Conservation (phyloP, 2,797 vertebrate species). For the Gila robusta region DNA sequence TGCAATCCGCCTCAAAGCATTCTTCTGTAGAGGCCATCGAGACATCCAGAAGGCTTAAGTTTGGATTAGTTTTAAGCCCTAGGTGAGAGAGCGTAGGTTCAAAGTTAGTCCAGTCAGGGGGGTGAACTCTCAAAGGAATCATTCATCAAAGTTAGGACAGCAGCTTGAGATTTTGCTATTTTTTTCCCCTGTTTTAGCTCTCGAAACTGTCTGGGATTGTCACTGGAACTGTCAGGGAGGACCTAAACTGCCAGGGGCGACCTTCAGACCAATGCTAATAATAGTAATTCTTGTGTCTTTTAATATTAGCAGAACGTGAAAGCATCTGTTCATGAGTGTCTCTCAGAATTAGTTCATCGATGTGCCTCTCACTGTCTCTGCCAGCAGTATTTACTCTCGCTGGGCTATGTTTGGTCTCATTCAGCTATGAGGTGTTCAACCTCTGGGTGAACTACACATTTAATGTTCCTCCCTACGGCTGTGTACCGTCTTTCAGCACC, state of each 20-base stretch:
- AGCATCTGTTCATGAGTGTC: conserved; percentile 1
- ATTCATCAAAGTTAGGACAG: conserved; percentile 25
- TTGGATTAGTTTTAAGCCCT: conserved; percentile 47
- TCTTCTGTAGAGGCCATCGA: conserved; percentile 36
- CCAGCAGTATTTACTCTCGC: conserved; percentile 12
- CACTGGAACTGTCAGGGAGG: not conserved
- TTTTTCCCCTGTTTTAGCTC: not conserved
- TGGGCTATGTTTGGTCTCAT: conserved; percentile 34
- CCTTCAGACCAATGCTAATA: conserved; percentile 24
- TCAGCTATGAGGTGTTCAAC: conserved; percentile 27
- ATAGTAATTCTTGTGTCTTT: conserved; percentile 30
- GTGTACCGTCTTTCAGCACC: conserved; percentile 45
- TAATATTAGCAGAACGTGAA: not conserved
- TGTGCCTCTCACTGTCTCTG: conserved; percentile 6
- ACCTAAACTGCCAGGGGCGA: conserved; percentile 2
- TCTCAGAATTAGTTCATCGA: conserved; percentile 7
- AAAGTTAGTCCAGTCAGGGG: conserved; percentile 16
- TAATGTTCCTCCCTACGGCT: conserved; percentile 1
- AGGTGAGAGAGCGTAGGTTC: conserved; percentile 47
- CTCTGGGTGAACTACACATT: conserved; percentile 30
- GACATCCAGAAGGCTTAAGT: conserved; percentile 38
- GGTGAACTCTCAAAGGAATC: conserved; percentile 32
- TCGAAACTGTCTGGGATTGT: not conserved
- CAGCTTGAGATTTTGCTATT: not conserved
- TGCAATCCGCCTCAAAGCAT: conserved; percentile 26